phyloP scores from a whole-genome alignment of 2,113 vertebrate genomes.

The Tenebrosternarchus preto region DNA sequence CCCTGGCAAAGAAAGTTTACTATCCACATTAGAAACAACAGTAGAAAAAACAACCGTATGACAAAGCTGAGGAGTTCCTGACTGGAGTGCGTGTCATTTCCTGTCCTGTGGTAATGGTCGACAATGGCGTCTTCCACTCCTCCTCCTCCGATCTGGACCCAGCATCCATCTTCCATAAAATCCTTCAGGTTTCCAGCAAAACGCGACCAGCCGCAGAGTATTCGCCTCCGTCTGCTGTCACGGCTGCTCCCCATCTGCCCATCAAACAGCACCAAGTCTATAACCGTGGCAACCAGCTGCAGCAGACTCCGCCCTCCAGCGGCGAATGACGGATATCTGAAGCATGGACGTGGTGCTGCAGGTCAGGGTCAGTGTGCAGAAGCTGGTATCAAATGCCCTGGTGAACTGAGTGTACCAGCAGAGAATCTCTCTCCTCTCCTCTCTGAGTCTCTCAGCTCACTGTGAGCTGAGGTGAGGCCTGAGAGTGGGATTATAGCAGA shows the following conservation, averaged over 20 bases:
- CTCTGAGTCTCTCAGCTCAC: background rate
- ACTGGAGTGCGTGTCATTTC: conserved; percentile 67
- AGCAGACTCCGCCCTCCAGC: background rate
- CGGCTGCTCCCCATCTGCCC: too few relatives aligned
- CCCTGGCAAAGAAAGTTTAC: conserved; percentile 72
- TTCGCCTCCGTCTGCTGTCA: too few relatives aligned
- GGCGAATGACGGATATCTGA: conserved; percentile 24
- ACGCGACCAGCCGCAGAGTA: background rate
- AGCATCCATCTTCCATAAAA: conserved; percentile 37
- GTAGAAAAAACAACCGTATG: conserved; percentile 76
- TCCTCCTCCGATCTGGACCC: conserved; percentile 50
- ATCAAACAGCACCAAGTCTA: background rate
- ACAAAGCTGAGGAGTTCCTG: conserved; percentile 80
- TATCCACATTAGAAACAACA: conserved; percentile 76
- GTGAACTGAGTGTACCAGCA: conserved; percentile 24
- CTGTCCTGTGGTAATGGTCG: conserved; percentile 65
- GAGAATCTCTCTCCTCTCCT: background rate
- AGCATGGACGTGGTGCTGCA: too few relatives aligned
- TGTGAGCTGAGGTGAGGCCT: background rate
- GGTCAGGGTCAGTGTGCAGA: conserved; percentile 37
- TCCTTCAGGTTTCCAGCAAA: conserved; percentile 36
- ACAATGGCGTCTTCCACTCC: conserved; percentile 75
- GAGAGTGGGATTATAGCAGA: conserved; percentile 2
- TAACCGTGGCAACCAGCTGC: conserved; percentile 4
- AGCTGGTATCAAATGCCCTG: conserved; percentile 54